Evolutionary conservation across 2,888 invertebrate species (phyloP), one percentile per base, ranked within the genome.

Genomic region (Apotomis turbidana): DNA sequence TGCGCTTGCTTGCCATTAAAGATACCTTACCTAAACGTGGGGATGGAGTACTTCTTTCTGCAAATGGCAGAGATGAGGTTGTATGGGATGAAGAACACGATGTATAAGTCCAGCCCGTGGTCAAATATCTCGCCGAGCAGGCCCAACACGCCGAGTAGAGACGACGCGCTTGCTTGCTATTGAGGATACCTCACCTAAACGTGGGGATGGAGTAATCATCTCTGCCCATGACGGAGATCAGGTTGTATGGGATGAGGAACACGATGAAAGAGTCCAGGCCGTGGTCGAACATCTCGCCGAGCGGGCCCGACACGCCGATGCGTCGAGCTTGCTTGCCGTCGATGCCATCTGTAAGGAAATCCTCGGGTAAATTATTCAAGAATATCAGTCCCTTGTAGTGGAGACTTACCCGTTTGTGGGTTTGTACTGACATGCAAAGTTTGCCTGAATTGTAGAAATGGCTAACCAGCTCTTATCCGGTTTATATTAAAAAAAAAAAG

Each of bases 251-350:
- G 79, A 99, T 97, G 68, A 99, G 95, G 71, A 98, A 96, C 0
- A 99, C 97, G 0, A 98, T 97, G 95, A 98, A 99, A 3, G 99
- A 99, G 88, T 99, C 99, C 72, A 99, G 91, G 0, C 99, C 99
- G 88, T 99, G 99, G 91, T 99, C 99, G 88, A 99, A 99, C 74
- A 99, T 93, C 89, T 99, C 99, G 0, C 99, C 99, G 36, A 99
- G 90, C 0, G 99, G 99, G 0, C 98, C 97, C 63, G 97, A 97
- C 0, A 98, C 97, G 12, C 97, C 97, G 0, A 99, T 98, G 61
- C 98, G 94, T 68, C 99, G 94, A 0, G 99, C 99, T 89, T 99
- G 99, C 88, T 99, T 99, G 0, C 99, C 99, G 91, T 99, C 99
- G 77, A 98, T 96, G 44, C 99, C 99, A 94, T 99, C 99, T 0